Conservation (phyloP, 2,888 invertebrate species). For the Colletes collaris region DNA sequence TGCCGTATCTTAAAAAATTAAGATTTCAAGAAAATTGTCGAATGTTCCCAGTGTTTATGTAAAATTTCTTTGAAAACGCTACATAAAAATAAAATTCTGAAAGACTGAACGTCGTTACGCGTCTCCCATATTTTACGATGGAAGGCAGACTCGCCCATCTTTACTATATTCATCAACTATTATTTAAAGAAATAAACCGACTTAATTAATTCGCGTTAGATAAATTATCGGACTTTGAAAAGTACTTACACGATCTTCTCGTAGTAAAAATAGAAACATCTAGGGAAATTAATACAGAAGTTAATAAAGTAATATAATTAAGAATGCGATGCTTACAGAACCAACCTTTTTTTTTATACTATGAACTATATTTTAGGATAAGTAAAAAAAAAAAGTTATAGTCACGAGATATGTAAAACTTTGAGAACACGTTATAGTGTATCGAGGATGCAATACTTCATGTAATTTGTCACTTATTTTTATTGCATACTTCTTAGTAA, state of each 20-base stretch:
- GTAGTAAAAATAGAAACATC: constrained; percentile 24
- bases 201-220: constrained; percentile 28
- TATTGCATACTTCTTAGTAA: constrained; percentile 17
- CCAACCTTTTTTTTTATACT: background rate
- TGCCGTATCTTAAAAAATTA: constrained; percentile 36
- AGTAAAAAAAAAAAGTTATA: background rate
- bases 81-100: constrained; percentile 8
- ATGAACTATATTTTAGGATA: background rate
- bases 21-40: constrained; percentile 9
- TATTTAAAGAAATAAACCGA: constrained; percentile 41
- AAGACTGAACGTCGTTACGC: constrained; percentile 48
- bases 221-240: constrained; percentile 17
- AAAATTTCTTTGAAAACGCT: constrained; percentile 3
- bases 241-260: constrained; percentile 10
- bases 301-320: constrained; percentile 36
- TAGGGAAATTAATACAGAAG: constrained; percentile 26
- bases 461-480: constrained; percentile 29
- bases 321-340: background rate
- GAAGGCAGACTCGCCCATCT: constrained; percentile 14
- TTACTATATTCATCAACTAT: constrained; percentile 10
- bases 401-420: constrained; percentile 1
- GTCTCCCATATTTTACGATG: constrained; percentile 3
- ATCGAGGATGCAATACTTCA: constrained; percentile 9
- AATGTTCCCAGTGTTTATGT: constrained; percentile 13
- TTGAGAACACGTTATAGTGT: constrained; percentile 3